Conservation (phyloP, 2,113 vertebrate genomes). For the Tretioscincus oriximinensis region DNA sequence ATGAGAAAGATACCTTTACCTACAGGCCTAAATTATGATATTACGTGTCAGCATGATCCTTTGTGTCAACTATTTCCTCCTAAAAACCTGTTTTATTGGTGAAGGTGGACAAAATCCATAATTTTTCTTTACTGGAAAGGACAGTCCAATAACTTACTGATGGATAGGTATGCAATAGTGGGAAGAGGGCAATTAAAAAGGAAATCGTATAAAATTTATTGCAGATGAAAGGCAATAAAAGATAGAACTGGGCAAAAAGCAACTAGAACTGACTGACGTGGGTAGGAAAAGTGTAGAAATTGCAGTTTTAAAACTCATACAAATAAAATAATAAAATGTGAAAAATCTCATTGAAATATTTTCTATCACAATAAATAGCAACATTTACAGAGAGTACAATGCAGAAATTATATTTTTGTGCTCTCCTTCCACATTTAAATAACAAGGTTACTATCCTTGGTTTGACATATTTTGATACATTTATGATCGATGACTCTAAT, state of each 20-base stretch:
- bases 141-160: background rate
- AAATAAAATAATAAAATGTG: background rate
- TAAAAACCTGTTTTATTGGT: background rate
- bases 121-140: conserved; percentile 25
- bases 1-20: background rate
- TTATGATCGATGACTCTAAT: too few relatives aligned
- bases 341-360: background rate
- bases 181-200: background rate
- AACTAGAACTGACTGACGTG: background rate
- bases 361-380: too few relatives aligned
- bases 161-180: background rate
- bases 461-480: too few relatives aligned
- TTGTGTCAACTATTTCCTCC: background rate
- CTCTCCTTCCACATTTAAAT: background rate
- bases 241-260: conserved; percentile 1
- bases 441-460: too few relatives aligned
- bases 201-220: conserved; percentile 27
- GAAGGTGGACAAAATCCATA: background rate
- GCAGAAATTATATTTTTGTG: background rate
- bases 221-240: background rate
- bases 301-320: background rate
- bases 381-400: too few relatives aligned
- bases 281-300: background rate
- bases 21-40: background rate
- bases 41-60: background rate